Evolutionary conservation across 2,797 vertebrate species (phyloP).

Genomic region (Catostomus latipinnis): DNA sequence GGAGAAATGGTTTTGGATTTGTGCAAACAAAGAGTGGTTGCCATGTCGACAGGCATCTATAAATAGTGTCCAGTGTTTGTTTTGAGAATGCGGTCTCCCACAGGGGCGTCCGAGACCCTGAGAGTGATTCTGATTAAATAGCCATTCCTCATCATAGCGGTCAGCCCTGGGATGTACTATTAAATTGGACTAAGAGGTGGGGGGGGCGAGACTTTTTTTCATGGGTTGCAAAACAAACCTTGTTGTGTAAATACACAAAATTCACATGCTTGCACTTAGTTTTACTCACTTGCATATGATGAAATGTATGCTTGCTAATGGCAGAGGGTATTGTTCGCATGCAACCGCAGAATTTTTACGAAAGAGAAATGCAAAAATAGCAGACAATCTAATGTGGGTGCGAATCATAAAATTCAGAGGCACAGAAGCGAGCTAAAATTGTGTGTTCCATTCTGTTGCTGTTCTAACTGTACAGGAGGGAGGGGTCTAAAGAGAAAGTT

Average conservation of each 20-base stretch:
- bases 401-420: background rate
- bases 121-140: slow-evolving; percentile 48
- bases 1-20: slow-evolving; percentile 63
- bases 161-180: slow-evolving; percentile 33
- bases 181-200: slow-evolving; percentile 12
- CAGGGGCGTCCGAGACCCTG: slow-evolving; percentile 52
- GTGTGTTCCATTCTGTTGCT: background rate
- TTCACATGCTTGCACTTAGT: background rate
- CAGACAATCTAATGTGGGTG: background rate
- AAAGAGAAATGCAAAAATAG: background rate
- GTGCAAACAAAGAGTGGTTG: slow-evolving; percentile 61
- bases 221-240: background rate
- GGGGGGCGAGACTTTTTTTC: background rate
- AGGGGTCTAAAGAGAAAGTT: background rate
- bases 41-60: slow-evolving; percentile 64
- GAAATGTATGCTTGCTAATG: background rate
- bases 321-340: background rate
- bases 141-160: slow-evolving; percentile 32
- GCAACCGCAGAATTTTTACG: background rate
- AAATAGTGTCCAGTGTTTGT: slow-evolving; percentile 65
- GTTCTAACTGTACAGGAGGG: background rate
- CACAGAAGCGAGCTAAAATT: background rate
- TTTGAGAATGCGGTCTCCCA: slow-evolving; percentile 61
- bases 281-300: background rate
- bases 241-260: background rate